These are phyloP conservation scores for Apomyelois bistriatella DNA, from an alignment of 2,888 invertebrate genomes.

Conservation along the genomic window DNA sequence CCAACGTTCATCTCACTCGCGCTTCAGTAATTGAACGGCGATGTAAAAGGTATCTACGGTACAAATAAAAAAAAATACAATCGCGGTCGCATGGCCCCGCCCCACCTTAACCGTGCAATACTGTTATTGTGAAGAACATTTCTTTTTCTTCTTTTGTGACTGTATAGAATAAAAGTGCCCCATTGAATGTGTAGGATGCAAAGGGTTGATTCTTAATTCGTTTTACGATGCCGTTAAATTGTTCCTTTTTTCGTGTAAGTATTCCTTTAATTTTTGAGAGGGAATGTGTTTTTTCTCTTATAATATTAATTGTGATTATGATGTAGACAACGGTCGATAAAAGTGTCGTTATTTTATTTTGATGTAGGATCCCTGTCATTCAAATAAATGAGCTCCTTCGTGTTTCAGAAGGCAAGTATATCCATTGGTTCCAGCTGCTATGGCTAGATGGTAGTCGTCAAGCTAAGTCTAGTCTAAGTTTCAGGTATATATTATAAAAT, in stretches of 20 bases:
- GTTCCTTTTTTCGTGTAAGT: not conserved
- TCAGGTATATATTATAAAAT: too few species aligned
- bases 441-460: too few species aligned
- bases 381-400: too few species aligned
- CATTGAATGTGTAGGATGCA: conserved; percentile 3
- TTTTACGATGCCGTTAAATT: conserved; percentile 5
- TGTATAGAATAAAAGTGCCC: conserved; percentile 19
- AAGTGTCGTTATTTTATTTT: too few species aligned
- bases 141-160: conserved; percentile 4
- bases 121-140: conserved; percentile 19
- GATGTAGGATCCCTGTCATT: too few species aligned
- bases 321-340: too few species aligned
- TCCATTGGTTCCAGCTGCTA: too few species aligned
- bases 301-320: too few species aligned
- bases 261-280: not conserved
- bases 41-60: conserved; percentile 78
- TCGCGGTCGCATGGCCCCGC: conserved; percentile 68
- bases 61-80: conserved; percentile 70
- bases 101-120: conserved; percentile 35
- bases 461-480: too few species aligned
- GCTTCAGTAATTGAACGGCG: conserved; percentile 32
- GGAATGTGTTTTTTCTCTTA: not conserved
- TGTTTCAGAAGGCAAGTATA: too few species aligned
- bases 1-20: conserved; percentile 52
- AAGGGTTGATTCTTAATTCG: conserved; percentile 8